Evolutionary conservation across 1,140 invertebrate species (phyloP), one percentile per base, ranked within the genome.

Genomic region (Goniozus legneri): DNA sequence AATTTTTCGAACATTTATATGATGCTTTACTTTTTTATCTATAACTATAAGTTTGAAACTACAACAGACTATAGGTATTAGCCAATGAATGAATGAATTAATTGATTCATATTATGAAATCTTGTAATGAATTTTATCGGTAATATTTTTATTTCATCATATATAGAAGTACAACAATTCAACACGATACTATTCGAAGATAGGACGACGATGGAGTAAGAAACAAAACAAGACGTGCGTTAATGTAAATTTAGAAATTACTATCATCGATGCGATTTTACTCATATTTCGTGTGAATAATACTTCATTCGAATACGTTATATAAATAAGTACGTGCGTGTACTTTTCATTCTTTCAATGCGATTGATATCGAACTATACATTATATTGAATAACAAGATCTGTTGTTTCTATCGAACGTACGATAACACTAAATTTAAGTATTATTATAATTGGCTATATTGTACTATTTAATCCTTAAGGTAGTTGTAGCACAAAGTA

Each of bases 391-490:
- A n/a, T 61, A 54, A 61, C 42, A 51, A 68, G 64, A 67, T 68
- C 62, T 68, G 65, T 64, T 65, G 54, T 66, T 67, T 67, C 56
- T 64, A 67, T 49, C 36, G 50, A 53, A 34, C 40, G 54, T 65
- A 67, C 40, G 35, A 47, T 60, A 64, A 66, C 51, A 55, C 63
- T 66, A 65, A 62, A 64, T 60, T 54, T 67, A 68, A 62, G 56
- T 65, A 62, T 52, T 63, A 64, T 52, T 63, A 56, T 61, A 65
- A 65, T 65, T 58, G 62, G 64, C 62, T 63, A 62, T 58, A 64
- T 54, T 52, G 50, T 59, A 60, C 51, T 59, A 56, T 52, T 51
- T 53, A 10, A 27, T 27, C 13, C n/a, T n/a, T n/a, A n/a, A n/a
- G n/a, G n/a, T n/a, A n/a, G n/a, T n/a, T n/a, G n/a, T n/a, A n/a